A percentile compares a stretch with the other conserved stretches of the same genome.
phyloP scores from a whole-genome alignment of 2,797 vertebrate species.

The Mormyrus hasselquistii region DNA sequence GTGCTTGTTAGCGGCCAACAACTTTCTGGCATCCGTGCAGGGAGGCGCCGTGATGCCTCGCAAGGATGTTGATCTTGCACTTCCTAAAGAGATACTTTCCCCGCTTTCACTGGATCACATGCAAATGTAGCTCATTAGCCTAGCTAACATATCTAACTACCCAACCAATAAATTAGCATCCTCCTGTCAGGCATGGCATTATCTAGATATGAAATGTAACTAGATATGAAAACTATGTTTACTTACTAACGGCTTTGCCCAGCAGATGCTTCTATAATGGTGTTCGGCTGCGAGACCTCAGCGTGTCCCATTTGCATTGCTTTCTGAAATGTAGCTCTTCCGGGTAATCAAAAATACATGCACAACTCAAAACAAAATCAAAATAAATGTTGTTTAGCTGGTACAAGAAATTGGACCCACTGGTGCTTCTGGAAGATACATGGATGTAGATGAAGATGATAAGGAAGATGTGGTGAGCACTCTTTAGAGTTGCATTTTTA shows the following conservation, averaged over 20 bases:
- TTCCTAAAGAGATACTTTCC: not conserved
- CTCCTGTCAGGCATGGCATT: not conserved
- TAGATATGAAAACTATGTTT: not conserved
- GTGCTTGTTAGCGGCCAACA: not conserved
- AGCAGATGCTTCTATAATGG: not conserved
- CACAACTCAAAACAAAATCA: not conserved
- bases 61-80: not conserved
- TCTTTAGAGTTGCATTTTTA: not conserved
- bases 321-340: not conserved
- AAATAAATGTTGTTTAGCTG: not conserved
- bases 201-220: not conserved
- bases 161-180: constrained; percentile 10
- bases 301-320: not conserved
- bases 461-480: not conserved
- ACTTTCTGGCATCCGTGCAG: not conserved
- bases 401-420: not conserved
- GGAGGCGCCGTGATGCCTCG: not conserved
- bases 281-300: not conserved
- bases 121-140: not conserved
- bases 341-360: not conserved
- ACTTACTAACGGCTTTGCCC: not conserved
- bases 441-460: not conserved
- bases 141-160: not conserved
- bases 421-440: not conserved
- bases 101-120: not conserved